A percentile compares a stretch with the other conserved stretches of the same genome.
Evolutionary conservation across 2,888 invertebrate species (phyloP).

Genomic region (Protophormia terraenovae): DNA sequence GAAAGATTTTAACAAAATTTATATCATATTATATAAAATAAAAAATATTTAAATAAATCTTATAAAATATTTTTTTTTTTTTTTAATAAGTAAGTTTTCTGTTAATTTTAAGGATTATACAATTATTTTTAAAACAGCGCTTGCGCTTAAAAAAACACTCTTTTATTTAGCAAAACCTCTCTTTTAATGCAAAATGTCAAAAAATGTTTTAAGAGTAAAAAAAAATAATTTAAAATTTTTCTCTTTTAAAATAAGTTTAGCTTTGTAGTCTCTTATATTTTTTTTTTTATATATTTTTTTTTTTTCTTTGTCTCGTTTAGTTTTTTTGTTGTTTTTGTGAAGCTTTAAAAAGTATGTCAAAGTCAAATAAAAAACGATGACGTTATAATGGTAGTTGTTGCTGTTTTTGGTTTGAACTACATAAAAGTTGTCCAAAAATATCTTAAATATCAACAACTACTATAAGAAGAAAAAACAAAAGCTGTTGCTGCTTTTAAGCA

Average conservation of each 20-base stretch:
- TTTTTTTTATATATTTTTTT: background rate
- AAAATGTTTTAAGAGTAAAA: background rate
- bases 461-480: background rate
- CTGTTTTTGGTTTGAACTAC: conserved; percentile 46
- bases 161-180: background rate
- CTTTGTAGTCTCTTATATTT: too few relatives aligned
- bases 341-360: conserved; percentile 77
- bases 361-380: conserved; percentile 74
- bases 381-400: conserved; percentile 50
- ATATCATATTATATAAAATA: too few relatives aligned
- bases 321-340: conserved; percentile 7
- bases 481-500: conserved; percentile 32
- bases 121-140: conserved; percentile 7
- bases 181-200: background rate
- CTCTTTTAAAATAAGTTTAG: background rate
- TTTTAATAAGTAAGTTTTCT: too few relatives aligned
- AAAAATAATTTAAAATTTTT: background rate
- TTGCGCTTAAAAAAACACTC: conserved; percentile 28
- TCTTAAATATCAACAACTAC: background rate
- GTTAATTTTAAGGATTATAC: background rate
- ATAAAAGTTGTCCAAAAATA: conserved; percentile 34
- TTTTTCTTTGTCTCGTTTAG: conserved; percentile 35
- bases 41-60: too few relatives aligned
- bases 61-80: too few relatives aligned
- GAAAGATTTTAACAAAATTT: too few relatives aligned